Percentiles rank a stretch among this genome's conserved stretches.
phyloP scores from a whole-genome alignment of 2,113 vertebrate species.

The Galemys pyrenaicus region DNA sequence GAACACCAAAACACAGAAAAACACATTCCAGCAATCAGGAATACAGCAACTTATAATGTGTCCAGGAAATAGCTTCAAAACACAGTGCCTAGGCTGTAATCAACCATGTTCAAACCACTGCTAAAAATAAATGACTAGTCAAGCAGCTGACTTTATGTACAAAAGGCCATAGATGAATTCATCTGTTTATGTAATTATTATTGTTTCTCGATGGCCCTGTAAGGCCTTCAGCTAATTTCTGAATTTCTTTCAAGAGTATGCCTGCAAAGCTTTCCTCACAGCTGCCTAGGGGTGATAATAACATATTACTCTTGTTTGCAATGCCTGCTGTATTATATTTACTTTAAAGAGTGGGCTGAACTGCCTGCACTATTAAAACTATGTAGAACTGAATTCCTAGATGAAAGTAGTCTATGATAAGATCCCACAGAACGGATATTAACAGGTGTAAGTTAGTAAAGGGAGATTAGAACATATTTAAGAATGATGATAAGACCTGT shows the following conservation, averaged over 20 bases:
- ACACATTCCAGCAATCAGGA: background rate
- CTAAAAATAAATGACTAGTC: background rate
- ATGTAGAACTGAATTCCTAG: background rate
- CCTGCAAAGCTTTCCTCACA: background rate
- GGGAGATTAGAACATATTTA: background rate
- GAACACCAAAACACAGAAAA: background rate
- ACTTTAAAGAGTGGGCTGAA: background rate
- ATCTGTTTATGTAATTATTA: background rate
- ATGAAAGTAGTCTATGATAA: background rate
- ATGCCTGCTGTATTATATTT: background rate
- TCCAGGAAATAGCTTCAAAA: background rate
- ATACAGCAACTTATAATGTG: background rate
- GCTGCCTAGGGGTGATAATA: background rate
- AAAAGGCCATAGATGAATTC: background rate
- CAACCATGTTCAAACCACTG: background rate
- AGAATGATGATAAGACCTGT: background rate
- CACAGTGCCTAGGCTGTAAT: background rate
- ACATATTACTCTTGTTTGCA: background rate
- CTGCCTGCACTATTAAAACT: background rate
- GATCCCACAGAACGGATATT: background rate
- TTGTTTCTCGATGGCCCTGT: background rate
- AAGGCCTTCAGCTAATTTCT: background rate
- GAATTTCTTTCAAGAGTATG: background rate
- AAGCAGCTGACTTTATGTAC: background rate
- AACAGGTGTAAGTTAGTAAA: background rate